These are phyloP conservation scores for Formica aserva DNA, from an alignment of 2,888 invertebrate species.

Conservation along the genomic window DNA sequence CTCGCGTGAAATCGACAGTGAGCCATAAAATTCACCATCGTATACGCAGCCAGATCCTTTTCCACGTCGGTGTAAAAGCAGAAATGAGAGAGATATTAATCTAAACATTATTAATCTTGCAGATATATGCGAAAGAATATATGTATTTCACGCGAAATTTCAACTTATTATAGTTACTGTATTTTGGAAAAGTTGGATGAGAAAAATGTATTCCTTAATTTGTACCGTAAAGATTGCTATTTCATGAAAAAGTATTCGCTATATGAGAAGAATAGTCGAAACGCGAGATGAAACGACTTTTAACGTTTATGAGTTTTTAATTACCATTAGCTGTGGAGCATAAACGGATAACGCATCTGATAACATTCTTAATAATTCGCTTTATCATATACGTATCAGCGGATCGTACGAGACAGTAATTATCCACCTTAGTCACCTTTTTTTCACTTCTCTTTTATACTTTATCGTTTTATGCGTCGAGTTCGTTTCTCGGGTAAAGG, in stretches of 20 bases:
- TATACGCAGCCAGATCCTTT: not conserved
- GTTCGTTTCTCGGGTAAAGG: constrained; percentile 34
- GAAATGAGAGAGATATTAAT: not conserved
- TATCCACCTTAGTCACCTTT: constrained; percentile 24
- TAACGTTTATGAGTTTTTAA: constrained; percentile 27
- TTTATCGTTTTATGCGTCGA: constrained; percentile 30
- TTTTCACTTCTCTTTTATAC: not conserved
- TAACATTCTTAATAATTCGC: constrained; percentile 45
- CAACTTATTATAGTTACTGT: not conserved
- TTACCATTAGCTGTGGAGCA: constrained; percentile 21
- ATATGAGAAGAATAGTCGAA: not conserved
- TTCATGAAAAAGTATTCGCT: not conserved
- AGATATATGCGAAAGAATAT: not conserved
- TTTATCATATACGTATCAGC: constrained; percentile 44
- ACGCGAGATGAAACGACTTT: not conserved
- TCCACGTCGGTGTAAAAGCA: not conserved
- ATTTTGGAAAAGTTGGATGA: not conserved
- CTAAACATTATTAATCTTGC: constrained; percentile 15
- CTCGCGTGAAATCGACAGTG: constrained; percentile 45
- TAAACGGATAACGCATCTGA: constrained; percentile 21
- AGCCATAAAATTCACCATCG: constrained; percentile 27
- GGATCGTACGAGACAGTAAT: constrained; percentile 43
- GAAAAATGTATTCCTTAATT: constrained; percentile 17
- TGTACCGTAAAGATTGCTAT: not conserved
- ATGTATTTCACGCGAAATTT: constrained; percentile 1